Conservation (phyloP, 2,888 invertebrate species). For the Callimorpha dominula region DNA sequence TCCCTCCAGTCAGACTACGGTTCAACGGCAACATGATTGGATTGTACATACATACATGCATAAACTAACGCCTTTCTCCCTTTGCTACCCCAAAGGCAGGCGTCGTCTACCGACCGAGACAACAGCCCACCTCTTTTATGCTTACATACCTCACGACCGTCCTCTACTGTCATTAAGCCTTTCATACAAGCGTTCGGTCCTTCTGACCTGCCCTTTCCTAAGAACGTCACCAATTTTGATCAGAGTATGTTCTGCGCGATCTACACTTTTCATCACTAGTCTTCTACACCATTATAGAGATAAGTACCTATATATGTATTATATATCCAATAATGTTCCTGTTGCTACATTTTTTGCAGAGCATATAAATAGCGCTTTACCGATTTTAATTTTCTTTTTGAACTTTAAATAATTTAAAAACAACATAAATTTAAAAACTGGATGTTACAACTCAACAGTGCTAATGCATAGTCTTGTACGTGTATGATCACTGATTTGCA, state of each 20-base stretch:
- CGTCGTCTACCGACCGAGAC: too few relatives aligned
- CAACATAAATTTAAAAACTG: too few relatives aligned
- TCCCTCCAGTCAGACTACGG: neutral
- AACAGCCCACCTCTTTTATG: too few relatives aligned
- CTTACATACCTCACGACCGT: too few relatives aligned
- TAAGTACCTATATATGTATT: neutral
- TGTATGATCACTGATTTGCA: neutral
- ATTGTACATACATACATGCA: neutral
- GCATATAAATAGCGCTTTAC: neutral
- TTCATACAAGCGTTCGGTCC: too few relatives aligned
- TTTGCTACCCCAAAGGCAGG: too few relatives aligned
- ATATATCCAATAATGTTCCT: neutral
- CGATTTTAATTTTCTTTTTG: neutral
- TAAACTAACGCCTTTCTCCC: neutral
- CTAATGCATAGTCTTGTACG: neutral
- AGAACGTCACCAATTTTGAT: too few relatives aligned
- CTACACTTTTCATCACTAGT: neutral
- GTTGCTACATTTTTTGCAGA: neutral
- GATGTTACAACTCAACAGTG: neutral
- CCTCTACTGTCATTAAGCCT: too few relatives aligned
- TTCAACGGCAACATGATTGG: neutral
- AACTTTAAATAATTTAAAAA: too few relatives aligned
- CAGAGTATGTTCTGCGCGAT: too few relatives aligned
- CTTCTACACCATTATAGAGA: neutral
- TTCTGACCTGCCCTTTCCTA: too few relatives aligned